A percentile compares a stretch with the other conserved stretches of the same genome.
Conservation (phyloP, 2,113 vertebrate species). For the Aphyosemion australe region DNA sequence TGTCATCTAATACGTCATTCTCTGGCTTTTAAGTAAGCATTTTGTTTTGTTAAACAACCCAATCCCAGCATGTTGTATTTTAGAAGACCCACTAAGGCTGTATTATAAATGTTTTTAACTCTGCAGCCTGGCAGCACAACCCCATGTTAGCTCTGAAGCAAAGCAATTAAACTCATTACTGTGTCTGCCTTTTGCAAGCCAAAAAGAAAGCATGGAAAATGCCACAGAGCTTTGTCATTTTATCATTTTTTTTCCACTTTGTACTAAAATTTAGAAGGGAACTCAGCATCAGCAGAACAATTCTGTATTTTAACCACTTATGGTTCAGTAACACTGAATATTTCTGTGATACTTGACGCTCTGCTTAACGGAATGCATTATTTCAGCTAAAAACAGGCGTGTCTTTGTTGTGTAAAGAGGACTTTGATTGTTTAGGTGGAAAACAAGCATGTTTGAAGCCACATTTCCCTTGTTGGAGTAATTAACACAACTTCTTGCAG, state of each 20-base stretch:
- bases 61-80: slow-evolving; percentile 26
- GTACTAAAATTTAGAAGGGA: slow-evolving; percentile 35
- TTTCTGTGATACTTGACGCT: background rate
- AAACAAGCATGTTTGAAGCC: too few relatives aligned
- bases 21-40: slow-evolving; percentile 6
- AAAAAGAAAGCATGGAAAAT: slow-evolving; percentile 48
- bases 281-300: slow-evolving; percentile 30
- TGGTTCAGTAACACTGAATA: background rate
- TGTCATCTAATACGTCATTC: background rate
- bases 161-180: slow-evolving; percentile 67
- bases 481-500: too few relatives aligned
- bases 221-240: slow-evolving; percentile 34
- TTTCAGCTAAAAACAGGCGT: background rate
- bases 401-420: too few relatives aligned
- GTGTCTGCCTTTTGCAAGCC: slow-evolving; percentile 50
- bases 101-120: slow-evolving; percentile 51
- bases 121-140: slow-evolving; percentile 44
- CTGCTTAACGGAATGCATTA: background rate
- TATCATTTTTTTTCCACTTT: slow-evolving; percentile 41
- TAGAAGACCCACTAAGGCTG: slow-evolving; percentile 20
- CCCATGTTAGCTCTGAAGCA: slow-evolving; percentile 50
- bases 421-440: too few relatives aligned
- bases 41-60: slow-evolving; percentile 31
- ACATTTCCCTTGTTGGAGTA: too few relatives aligned
- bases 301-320: background rate